Percentiles rank a stretch among this genome's conserved stretches.
Evolutionary conservation across 2,113 vertebrate species (phyloP).

Genomic region (Phaethornis superciliosus): DNA sequence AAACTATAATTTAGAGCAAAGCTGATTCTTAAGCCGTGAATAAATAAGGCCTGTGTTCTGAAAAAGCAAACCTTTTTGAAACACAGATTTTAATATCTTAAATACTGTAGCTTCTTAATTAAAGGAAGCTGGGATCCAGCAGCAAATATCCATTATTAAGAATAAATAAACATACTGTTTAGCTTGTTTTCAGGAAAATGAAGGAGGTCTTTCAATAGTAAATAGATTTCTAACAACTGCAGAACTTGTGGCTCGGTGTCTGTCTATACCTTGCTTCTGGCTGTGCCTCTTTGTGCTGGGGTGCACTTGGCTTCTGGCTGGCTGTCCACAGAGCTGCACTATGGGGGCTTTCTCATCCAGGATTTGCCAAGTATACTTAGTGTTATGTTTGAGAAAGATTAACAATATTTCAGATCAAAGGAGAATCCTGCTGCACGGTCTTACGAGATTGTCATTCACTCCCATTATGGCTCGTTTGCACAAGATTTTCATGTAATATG

Average conservation of each 20-base stretch:
- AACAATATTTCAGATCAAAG: slow-evolving; percentile 90
- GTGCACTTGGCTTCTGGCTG: slow-evolving; percentile 32
- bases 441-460: slow-evolving; percentile 85
- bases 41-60: slow-evolving; percentile 60
- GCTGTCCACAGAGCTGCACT: slow-evolving; percentile 44
- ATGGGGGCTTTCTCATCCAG: slow-evolving; percentile 68
- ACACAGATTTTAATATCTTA: slow-evolving; percentile 60
- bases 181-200: neutral
- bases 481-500: slow-evolving; percentile 88
- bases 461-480: slow-evolving; percentile 85
- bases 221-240: slow-evolving; percentile 21
- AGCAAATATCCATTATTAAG: slow-evolving; percentile 62
- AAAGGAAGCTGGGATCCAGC: slow-evolving; percentile 56
- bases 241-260: slow-evolving; percentile 25
- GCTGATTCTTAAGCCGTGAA: slow-evolving; percentile 36
- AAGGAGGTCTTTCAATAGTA: neutral
- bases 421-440: slow-evolving; percentile 83
- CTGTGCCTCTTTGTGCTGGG: slow-evolving; percentile 28
- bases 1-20: slow-evolving; percentile 58
- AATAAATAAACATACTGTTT: slow-evolving; percentile 68
- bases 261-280: neutral
- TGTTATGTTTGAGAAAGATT: slow-evolving; percentile 79
- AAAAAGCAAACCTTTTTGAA: slow-evolving; percentile 33
- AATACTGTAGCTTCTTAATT: slow-evolving; percentile 58
- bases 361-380: slow-evolving; percentile 77